Percentiles rank a stretch among this genome's conserved stretches.
Conservation (phyloP, 2,888 invertebrate species). For the Aspidiotus rigidus region DNA sequence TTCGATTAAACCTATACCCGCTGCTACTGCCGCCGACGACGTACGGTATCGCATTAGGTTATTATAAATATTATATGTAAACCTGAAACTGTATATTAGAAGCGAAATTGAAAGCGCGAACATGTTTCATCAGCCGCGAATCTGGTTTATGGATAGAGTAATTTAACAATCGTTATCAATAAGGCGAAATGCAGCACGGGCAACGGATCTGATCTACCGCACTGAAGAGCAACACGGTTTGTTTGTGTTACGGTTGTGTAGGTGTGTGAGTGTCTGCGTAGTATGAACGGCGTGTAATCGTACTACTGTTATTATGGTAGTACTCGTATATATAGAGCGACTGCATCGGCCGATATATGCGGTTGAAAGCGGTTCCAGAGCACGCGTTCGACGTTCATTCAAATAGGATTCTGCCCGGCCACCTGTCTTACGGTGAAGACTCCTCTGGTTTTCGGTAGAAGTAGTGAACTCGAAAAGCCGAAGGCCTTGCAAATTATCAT, state of each 20-base stretch:
- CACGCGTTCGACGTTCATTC: constrained; percentile 23
- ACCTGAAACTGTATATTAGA: not conserved
- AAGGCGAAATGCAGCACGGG: no score
- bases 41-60: no score
- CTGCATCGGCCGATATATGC: not conserved
- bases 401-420: constrained; percentile 12
- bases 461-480: constrained; percentile 17
- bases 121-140: constrained; percentile 13
- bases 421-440: constrained; percentile 22
- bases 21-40: no score
- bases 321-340: no score
- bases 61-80: no score
- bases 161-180: constrained; percentile 5
- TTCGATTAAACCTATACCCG: not conserved
- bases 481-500: constrained; percentile 30
- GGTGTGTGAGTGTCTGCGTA: not conserved
- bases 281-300: constrained; percentile 2
- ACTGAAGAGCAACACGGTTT: no score
- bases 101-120: constrained; percentile 13
- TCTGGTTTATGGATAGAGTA: constrained; percentile 10
- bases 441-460: not conserved
- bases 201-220: no score
- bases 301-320: not conserved
- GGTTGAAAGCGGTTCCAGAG: constrained; percentile 16
- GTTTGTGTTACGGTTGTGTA: not conserved